Percentiles rank a stretch among this genome's conserved stretches.
phyloP scores from a whole-genome alignment of 2,888 invertebrate species.

The Erynnis tages region DNA sequence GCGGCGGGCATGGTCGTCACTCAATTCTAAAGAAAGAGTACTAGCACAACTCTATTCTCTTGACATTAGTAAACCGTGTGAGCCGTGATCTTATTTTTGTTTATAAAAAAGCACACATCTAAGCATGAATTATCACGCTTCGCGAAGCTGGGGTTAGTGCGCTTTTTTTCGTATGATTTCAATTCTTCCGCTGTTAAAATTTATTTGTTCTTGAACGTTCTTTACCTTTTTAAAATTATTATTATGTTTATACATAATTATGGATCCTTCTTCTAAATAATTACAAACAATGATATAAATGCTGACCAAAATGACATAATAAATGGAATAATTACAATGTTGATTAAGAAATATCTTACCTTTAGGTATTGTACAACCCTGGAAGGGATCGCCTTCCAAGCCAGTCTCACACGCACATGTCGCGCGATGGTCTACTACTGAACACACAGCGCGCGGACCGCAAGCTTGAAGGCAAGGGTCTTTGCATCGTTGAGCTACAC shows the following conservation, averaged over 20 bases:
- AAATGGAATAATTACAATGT: conserved; percentile 13
- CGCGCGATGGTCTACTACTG: conserved; percentile 84
- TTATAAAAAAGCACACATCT: conserved; percentile 62
- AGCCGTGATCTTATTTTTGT: conserved; percentile 62
- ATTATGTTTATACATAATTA: conserved; percentile 7
- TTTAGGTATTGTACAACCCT: conserved; percentile 70
- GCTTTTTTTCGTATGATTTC: conserved; percentile 27
- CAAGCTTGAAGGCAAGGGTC: conserved; percentile 87
- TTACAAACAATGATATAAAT: conserved; percentile 8
- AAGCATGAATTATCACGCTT: conserved; percentile 75
- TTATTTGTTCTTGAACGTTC: conserved; percentile 15
- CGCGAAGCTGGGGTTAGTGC: conserved; percentile 77
- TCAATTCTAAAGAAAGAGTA: conserved; percentile 55
- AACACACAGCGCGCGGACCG: conserved; percentile 80
- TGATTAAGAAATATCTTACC: conserved; percentile 47
- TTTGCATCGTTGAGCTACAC: conserved; percentile 83
- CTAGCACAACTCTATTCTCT: conserved; percentile 53
- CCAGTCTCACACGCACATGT: conserved; percentile 83
- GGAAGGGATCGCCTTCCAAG: conserved; percentile 84
- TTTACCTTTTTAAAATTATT: conserved; percentile 19
- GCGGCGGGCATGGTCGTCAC: conserved; percentile 73
- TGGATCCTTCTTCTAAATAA: conserved; percentile 12
- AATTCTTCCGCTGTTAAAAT: conserved; percentile 8
- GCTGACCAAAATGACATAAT: conserved; percentile 8
- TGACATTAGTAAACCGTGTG: conserved; percentile 71